Conservation (phyloP, 53 echinoderm and acorn worm species). For the Temnopleurus reevesii region DNA sequence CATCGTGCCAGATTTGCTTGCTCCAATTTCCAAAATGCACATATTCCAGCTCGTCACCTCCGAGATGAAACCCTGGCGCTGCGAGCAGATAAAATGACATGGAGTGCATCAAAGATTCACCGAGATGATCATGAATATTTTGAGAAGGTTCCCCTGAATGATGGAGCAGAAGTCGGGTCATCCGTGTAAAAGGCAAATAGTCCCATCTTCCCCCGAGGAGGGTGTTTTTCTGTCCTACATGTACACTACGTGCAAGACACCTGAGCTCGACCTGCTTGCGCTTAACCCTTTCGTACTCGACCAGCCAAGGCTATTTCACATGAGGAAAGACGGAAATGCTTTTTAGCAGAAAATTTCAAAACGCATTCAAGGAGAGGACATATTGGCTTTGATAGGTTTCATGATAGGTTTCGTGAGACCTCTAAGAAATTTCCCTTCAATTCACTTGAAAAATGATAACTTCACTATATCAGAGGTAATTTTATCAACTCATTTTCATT, state of each 20-base stretch:
- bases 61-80: not conserved
- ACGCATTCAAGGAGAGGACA: no score
- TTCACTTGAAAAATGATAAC: no score
- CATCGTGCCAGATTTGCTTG: not conserved
- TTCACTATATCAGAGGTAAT: no score
- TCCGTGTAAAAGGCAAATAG: conserved; percentile 14
- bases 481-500: no score
- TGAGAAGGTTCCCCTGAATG: conserved; percentile 2
- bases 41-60: not conserved
- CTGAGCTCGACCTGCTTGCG: not conserved
- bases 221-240: not conserved
- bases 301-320: not conserved
- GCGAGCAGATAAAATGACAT: not conserved
- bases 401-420: no score
- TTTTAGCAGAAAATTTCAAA: no score
- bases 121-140: conserved; percentile 14
- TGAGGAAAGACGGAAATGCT: no score
- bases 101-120: not conserved
- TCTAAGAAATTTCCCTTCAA: no score
- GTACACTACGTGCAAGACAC: not conserved
- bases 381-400: no score
- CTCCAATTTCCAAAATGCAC: not conserved
- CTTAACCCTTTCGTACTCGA: not conserved
- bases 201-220: not conserved
- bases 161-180: conserved; percentile 26